Percentiles rank a stretch among this genome's conserved stretches.
These are phyloP conservation scores for Hydropotes inermis DNA, from an alignment of 2,113 vertebrate species.

Conservation along the genomic window DNA sequence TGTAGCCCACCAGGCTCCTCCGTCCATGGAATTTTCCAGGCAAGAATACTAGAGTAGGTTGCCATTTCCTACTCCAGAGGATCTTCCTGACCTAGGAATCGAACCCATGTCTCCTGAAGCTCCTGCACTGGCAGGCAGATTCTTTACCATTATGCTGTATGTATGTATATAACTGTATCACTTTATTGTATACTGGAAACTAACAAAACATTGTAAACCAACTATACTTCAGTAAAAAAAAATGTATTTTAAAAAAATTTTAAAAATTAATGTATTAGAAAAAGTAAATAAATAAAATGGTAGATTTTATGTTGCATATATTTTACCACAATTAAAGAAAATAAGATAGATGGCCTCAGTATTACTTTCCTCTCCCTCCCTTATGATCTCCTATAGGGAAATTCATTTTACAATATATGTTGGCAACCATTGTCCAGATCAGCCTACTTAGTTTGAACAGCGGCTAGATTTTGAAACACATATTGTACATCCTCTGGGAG, in stretches of 20 bases:
- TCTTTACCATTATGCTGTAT: background rate
- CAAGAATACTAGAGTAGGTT: background rate
- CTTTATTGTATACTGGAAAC: background rate
- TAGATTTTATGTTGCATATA: background rate
- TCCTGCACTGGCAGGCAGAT: background rate
- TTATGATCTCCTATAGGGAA: background rate
- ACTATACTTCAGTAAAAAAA: background rate
- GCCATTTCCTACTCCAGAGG: background rate
- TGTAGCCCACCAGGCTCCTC: background rate
- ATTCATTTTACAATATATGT: background rate
- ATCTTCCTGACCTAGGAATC: background rate
- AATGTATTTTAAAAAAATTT: background rate
- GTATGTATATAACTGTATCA: background rate
- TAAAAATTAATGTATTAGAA: background rate
- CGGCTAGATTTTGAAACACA: background rate
- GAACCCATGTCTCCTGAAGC: background rate
- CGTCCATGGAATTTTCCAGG: background rate
- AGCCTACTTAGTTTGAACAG: conserved; percentile 17
- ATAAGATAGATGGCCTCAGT: background rate
- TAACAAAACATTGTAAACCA: background rate
- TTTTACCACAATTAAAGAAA: background rate
- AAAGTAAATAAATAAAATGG: background rate
- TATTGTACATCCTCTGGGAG: background rate
- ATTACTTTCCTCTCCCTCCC: background rate
- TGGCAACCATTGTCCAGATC: conserved; percentile 22